A percentile compares a stretch with the other conserved stretches of the same genome.
Evolutionary conservation across 2,888 invertebrate genomes (phyloP).

Genomic region (Biston betularia): DNA sequence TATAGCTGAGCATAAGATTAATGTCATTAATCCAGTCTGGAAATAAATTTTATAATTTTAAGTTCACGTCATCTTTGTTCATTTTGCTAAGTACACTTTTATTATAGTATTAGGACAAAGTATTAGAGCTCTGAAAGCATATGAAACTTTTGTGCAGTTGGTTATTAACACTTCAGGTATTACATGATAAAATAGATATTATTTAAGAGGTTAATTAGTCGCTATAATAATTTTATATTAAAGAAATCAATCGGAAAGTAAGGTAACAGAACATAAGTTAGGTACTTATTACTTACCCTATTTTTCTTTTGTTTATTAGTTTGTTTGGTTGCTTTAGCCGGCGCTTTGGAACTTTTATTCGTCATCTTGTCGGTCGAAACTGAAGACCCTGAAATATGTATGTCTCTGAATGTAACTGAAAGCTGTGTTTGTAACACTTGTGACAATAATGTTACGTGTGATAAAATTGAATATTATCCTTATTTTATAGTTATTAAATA

Average conservation of each 20-base stretch:
- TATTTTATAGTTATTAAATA: no score
- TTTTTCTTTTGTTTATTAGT: background rate
- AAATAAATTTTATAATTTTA: background rate
- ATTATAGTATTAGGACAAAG: no score
- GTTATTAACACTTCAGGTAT: no score
- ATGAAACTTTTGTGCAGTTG: no score
- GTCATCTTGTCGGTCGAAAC: conserved; percentile 23
- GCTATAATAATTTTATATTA: no score
- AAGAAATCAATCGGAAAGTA: no score
- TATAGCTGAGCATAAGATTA: background rate
- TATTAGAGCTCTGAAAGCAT: no score
- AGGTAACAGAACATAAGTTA: no score
- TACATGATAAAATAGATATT: no score
- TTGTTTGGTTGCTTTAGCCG: conserved; percentile 4
- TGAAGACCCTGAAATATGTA: background rate
- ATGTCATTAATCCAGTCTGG: background rate
- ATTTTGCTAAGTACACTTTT: no score
- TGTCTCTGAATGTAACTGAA: background rate
- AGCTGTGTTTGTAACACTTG: background rate
- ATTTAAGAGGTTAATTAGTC: no score
- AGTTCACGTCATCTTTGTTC: background rate
- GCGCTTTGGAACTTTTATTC: conserved; percentile 15
- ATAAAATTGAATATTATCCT: background rate
- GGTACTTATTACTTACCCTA: background rate
- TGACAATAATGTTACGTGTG: background rate